Percentiles rank a stretch among this genome's conserved stretches.
Conservation (phyloP, 2,113 vertebrate species). For the Acanthochromis polyacanthus region DNA sequence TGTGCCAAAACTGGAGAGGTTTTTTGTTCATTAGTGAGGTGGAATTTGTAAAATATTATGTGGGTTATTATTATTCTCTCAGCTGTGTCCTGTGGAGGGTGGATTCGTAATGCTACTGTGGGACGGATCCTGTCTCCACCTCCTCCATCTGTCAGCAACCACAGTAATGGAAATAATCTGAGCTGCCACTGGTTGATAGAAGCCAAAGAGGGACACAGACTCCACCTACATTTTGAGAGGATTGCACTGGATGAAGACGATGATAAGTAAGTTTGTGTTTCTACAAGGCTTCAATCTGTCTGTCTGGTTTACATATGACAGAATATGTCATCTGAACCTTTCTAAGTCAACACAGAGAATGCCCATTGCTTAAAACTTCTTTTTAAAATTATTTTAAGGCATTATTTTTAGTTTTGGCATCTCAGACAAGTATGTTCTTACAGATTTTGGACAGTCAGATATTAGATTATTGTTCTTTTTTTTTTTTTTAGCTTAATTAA, state of each 20-base stretch:
- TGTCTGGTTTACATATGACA: background rate
- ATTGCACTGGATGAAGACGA: slow-evolving; percentile 93
- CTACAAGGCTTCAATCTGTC: no score
- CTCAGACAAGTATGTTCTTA: no score
- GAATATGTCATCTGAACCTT: background rate
- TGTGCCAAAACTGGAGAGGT: background rate
- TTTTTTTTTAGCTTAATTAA: no score
- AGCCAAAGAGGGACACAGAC: slow-evolving; percentile 90
- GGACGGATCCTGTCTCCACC: slow-evolving; percentile 90
- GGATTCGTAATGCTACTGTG: slow-evolving; percentile 90
- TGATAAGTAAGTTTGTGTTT: slow-evolving; percentile 84
- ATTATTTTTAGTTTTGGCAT: no score
- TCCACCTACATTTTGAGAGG: slow-evolving; percentile 94
- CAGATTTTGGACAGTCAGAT: no score
- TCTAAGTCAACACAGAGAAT: no score
- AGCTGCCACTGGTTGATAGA: slow-evolving; percentile 95
- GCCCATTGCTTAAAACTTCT: no score
- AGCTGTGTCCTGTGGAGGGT: slow-evolving; percentile 91
- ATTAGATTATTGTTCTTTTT: no score
- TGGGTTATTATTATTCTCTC: slow-evolving; percentile 4
- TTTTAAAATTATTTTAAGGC: no score
- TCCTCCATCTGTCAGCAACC: slow-evolving; percentile 85
- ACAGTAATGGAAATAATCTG: slow-evolving; percentile 90
- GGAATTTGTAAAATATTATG: background rate
- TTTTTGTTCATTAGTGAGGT: background rate